These are phyloP conservation scores for Limenitis arthemis DNA, from an alignment of 2,888 invertebrate species.

Conservation along the genomic window DNA sequence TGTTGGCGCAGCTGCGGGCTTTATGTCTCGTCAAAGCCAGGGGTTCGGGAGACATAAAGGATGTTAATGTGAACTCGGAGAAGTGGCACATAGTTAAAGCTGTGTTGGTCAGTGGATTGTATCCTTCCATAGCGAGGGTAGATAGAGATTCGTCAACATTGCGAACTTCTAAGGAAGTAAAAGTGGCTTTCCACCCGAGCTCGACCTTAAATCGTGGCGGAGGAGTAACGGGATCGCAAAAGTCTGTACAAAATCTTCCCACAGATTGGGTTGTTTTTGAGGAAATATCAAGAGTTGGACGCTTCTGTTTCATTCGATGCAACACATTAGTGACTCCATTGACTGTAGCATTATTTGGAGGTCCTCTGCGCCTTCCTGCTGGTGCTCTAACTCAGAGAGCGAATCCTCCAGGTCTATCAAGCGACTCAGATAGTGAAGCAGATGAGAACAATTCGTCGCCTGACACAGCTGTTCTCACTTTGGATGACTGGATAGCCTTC, in stretches of 20 bases:
- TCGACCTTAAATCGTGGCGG: conserved; percentile 76
- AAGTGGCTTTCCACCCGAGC: conserved; percentile 69
- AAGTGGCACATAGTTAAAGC: conserved; percentile 94
- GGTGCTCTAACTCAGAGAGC: conserved; percentile 58
- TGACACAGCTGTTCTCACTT: conserved; percentile 63
- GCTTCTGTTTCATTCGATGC: conserved; percentile 80
- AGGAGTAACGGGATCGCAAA: conserved; percentile 45
- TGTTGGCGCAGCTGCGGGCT: conserved; percentile 85
- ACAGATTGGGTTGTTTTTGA: conserved; percentile 91
- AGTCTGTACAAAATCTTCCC: conserved; percentile 65
- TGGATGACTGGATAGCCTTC: conserved; percentile 85
- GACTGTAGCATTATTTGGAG: conserved; percentile 85
- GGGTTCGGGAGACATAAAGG: conserved; percentile 78
- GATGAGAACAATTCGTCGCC: conserved; percentile 51
- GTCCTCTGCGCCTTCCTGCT: conserved; percentile 74
- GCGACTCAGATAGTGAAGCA: conserved; percentile 61
- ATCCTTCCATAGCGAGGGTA: conserved; percentile 88
- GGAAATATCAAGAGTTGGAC: conserved; percentile 82
- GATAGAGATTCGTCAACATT: conserved; percentile 75
- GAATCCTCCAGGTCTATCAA: conserved; percentile 59
- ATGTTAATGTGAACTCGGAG: conserved; percentile 86
- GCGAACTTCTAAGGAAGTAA: conserved; percentile 74
- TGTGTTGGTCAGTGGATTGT: conserved; percentile 89
- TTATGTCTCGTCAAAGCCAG: conserved; percentile 79
- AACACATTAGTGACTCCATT: conserved; percentile 87